Evolutionary conservation across 2,888 invertebrate species (phyloP), one percentile per base, ranked within the genome.

Genomic region (Euplexia lucipara): DNA sequence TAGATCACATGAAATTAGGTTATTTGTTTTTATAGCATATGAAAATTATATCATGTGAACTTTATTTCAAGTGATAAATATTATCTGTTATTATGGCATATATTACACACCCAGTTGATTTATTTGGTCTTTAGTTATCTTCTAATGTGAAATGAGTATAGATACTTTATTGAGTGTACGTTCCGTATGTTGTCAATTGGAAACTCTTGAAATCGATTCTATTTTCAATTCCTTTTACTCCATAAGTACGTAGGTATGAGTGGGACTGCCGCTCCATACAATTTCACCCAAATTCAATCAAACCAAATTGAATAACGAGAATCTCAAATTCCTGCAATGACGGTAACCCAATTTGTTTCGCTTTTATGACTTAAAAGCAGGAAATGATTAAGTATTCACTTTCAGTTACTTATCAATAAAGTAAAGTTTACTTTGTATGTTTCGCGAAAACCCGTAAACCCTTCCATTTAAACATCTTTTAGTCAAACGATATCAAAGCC

Each of bases 231-330:
- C 32, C 16, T 44, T 53, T 56, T 22, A 51, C 20, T 34, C 34
- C 8, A 49, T 10, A 52, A 56, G 32, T 20, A 20, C 10, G 14
- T 47, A 32, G 18, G 18, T 51, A 30, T 16, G 37, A 26, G 45
- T 22, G n/a, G n/a, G n/a, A n/a, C 22, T n/a, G 22, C 18, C 9
- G 34, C 18, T 67, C 41, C n/a, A 35, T 54, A 58, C 22, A 53
- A 58, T 65, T 70, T 70, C 32, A 34, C 34, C 12, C 37, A 57
- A 67, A 75, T 51, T 68, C 53, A 67, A 75, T 54, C 34, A 49
- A 75, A 58, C n/a, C 14, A 51, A 68, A 53, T 67, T 44, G 30
- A 14, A 14, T 58, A 74, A 67, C 44, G 35, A 67, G 53, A 67
- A 44, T 60, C 54, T 68, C 32, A 42, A 18, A 37, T 35, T 34